Percentiles rank a stretch among this genome's conserved stretches.
Conservation (phyloP, 2,888 invertebrate species). For the Dascillus cervinus region DNA sequence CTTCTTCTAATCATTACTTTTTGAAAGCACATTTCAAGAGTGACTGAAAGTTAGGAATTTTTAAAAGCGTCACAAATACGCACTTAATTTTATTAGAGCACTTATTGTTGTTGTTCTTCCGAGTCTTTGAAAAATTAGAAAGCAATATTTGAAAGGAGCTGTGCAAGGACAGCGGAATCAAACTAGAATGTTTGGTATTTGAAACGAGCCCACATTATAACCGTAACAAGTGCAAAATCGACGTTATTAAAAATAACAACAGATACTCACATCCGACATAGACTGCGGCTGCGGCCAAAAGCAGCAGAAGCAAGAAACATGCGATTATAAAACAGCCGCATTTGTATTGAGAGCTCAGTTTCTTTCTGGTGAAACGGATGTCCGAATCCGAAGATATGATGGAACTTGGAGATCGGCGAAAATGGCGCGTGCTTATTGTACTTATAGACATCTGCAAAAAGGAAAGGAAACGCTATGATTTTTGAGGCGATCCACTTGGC, state of each 20-base stretch:
- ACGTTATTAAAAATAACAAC: too few species aligned
- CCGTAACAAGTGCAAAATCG: slow-evolving; percentile 10
- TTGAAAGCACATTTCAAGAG: too few species aligned
- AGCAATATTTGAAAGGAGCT: too few species aligned
- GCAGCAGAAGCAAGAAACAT: slow-evolving; percentile 70
- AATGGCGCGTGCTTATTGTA: slow-evolving; percentile 44
- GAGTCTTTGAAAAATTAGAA: too few species aligned
- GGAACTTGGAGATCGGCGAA: slow-evolving; percentile 61
- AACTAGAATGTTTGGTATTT: slow-evolving; percentile 12
- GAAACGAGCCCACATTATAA: slow-evolving; percentile 10
- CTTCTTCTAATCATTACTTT: too few species aligned
- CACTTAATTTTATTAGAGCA: too few species aligned
- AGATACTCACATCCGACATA: slow-evolving; percentile 58
- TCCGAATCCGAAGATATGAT: slow-evolving; percentile 82
- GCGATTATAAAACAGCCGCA: slow-evolving; percentile 84
- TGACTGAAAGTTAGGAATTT: too few species aligned
- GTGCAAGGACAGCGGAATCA: slow-evolving; percentile 11
- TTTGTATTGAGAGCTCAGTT: slow-evolving; percentile 75
- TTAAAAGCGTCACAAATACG: too few species aligned
- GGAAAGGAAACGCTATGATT: too few species aligned
- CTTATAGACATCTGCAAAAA: slow-evolving; percentile 48
- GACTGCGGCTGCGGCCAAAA: slow-evolving; percentile 59
- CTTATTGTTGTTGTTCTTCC: too few species aligned
- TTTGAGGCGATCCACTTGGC: too few species aligned
- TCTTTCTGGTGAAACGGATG: slow-evolving; percentile 79